Evolutionary conservation across 2,113 vertebrate species (phyloP).

Genomic region (Phylloscopus trochiloides): DNA sequence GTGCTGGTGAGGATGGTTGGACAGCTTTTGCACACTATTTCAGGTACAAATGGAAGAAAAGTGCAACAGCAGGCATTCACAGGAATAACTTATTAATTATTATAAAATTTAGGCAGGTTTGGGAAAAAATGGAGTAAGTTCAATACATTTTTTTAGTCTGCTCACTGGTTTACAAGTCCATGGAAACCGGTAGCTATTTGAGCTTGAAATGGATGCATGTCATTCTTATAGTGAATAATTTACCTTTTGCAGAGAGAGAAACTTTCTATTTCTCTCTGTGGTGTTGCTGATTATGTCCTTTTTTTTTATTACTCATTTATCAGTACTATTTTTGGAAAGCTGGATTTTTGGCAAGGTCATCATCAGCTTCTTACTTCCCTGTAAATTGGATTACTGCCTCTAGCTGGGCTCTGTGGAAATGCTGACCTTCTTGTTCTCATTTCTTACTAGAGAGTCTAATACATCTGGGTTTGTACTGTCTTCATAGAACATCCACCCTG

Average conservation of each 20-base stretch:
- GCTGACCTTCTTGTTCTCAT: background rate
- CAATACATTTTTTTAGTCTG: background rate
- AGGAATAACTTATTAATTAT: background rate
- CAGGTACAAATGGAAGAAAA: background rate
- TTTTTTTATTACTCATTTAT: background rate
- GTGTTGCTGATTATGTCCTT: slow-evolving; percentile 10
- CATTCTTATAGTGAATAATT: background rate
- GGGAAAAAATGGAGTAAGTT: background rate
- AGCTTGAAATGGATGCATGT: background rate
- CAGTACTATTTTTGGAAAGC: slow-evolving; percentile 18
- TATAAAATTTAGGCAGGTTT: background rate
- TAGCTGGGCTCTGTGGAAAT: background rate
- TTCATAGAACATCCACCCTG: background rate
- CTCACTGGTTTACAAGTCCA: background rate
- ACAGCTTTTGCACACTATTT: background rate
- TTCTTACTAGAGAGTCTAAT: background rate
- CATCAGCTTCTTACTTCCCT: background rate
- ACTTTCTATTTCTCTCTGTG: background rate
- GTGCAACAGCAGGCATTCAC: background rate
- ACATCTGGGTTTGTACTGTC: background rate
- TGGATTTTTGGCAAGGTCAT: slow-evolving; percentile 3
- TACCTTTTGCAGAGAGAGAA: background rate
- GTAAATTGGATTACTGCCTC: slow-evolving; percentile 28
- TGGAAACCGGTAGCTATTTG: background rate
- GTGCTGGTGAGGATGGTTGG: background rate